Percentiles rank a stretch among this genome's conserved stretches.
Conservation (phyloP, 2,888 invertebrate species). For the Lithodes maja region DNA sequence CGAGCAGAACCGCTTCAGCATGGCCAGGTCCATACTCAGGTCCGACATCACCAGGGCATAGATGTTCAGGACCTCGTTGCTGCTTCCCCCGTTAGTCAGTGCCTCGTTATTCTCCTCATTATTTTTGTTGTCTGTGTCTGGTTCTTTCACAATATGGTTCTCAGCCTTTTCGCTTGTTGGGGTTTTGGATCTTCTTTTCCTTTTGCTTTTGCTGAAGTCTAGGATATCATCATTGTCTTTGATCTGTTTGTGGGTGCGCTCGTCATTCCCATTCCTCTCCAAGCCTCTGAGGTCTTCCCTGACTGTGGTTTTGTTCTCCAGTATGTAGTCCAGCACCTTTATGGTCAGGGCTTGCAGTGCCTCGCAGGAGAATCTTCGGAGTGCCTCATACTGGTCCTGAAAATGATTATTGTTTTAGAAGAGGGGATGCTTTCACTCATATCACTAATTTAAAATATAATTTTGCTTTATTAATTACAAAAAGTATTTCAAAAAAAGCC, state of each 20-base stretch:
- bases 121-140: no score
- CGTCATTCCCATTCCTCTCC: background rate
- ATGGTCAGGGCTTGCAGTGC: conserved; percentile 11
- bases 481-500: no score
- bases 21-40: conserved; percentile 25
- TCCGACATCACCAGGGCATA: conserved; percentile 32
- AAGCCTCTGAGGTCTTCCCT: background rate
- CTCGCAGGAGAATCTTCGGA: conserved; percentile 27
- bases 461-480: no score
- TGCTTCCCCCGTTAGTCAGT: background rate
- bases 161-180: no score
- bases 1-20: conserved; percentile 34
- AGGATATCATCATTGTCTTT: background rate
- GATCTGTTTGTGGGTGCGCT: rapidly evolving
- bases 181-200: background rate
- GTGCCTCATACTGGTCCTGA: background rate
- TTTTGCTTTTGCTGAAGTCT: background rate
- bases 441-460: no score
- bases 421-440: no score
- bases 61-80: conserved; percentile 23
- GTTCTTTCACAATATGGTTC: background rate
- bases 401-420: no score
- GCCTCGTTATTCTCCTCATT: no score
- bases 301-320: background rate
- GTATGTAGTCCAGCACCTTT: conserved; percentile 15